phyloP scores from a whole-genome alignment of 2,797 vertebrate species.

The Cossypha caffra region DNA sequence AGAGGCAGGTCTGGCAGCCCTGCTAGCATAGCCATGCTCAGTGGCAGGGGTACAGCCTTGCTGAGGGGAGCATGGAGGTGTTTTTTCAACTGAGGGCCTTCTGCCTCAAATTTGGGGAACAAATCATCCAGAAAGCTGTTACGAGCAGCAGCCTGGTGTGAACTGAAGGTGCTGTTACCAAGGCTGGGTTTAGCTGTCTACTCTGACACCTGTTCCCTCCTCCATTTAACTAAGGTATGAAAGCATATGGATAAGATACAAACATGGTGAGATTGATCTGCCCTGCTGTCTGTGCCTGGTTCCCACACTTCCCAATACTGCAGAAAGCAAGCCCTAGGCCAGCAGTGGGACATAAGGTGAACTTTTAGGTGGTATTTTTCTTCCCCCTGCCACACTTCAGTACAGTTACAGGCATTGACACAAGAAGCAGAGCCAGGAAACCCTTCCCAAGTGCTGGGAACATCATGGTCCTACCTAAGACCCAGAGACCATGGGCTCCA shows the following conservation, averaged over 20 bases:
- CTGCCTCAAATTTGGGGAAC: background rate
- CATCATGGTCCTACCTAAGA: rapidly evolving
- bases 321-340: background rate
- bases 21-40: rapidly evolving
- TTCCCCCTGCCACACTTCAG: background rate
- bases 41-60: background rate
- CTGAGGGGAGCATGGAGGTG: background rate
- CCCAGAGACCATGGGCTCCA: rapidly evolving
- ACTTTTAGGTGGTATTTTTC: background rate
- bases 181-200: background rate
- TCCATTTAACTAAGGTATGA: background rate
- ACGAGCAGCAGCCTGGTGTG: background rate
- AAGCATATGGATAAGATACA: background rate
- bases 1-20: background rate
- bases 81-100: background rate
- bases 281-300: background rate
- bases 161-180: background rate
- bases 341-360: background rate
- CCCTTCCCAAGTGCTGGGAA: background rate
- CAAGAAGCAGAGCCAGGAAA: background rate
- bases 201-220: background rate
- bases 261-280: background rate
- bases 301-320: background rate
- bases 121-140: background rate
- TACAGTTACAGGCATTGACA: background rate